Base-by-base conservation (phyloP, 2,113 vertebrate genomes). In the Anoplopoma fimbria region DNA sequence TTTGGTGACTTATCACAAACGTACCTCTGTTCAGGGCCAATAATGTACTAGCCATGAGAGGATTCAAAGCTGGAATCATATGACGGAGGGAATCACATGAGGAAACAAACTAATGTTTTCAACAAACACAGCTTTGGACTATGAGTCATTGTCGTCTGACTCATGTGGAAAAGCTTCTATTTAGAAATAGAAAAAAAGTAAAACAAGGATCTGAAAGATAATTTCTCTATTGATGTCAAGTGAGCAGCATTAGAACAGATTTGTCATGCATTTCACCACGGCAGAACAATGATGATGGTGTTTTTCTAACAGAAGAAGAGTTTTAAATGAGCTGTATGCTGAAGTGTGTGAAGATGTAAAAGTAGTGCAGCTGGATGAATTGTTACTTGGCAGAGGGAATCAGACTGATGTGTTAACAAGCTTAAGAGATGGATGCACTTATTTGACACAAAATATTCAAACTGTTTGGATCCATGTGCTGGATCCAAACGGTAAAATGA, bases 81-180 rank as follows among this genome's bases (percentile, higher is more conserved):
- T 88, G 90, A 89, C 45, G 1, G 33, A 53, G 69, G 6, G 31
- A 79, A 67, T 88, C 89, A 88, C 67, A 69, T 83, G 90, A 89
- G 73, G 40, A 81, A 69, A 78, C 62, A 84, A 84, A 88, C 21
- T 27, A 17, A 75, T 77, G 73, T 81, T 85, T 89, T 83, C 29
- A 72, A n/a, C 57, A 69, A 40, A 36, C 36, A 17, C 19, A 55
- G 36, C 76, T 65, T 65, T 75, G 75, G 77, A 91, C 69, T 74
- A 25, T 89, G 91, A 93, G 63, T 94, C 91, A 93, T 67, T 12
- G 1, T 38, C 31, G 6, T 87, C 68, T 93, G 88, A 93, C 82
- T 91, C 80, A 83, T 81, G 55, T 84, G 65, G 69, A 86, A 88
- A 86, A 68, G 69, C 45, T 40, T 65, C 42, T 25, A 14, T 58